A percentile compares a stretch with the other conserved stretches of the same genome.
Conservation (phyloP, 2,888 invertebrate genomes). For the Melieria crassipennis region DNA sequence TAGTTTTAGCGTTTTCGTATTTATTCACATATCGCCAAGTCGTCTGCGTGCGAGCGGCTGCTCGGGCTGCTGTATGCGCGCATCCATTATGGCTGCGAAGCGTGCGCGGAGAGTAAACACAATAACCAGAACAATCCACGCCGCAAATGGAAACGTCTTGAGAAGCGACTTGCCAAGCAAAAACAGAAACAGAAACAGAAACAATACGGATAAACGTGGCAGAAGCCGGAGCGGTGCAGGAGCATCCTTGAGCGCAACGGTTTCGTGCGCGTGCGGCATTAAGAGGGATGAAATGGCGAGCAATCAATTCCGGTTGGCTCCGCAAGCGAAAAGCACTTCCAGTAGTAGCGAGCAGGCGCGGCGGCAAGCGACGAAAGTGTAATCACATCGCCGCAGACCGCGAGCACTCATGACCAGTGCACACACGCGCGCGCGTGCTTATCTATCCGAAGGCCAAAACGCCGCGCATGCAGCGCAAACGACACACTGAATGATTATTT, state of each 20-base stretch:
- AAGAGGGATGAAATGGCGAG: slow-evolving; percentile 31
- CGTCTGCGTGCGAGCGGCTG: too few species aligned
- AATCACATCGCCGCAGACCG: background rate
- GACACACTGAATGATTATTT: slow-evolving; percentile 24
- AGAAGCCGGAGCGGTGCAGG: background rate
- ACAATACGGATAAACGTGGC: background rate
- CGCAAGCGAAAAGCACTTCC: slow-evolving; percentile 28
- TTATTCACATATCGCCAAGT: too few species aligned
- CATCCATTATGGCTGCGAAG: too few species aligned
- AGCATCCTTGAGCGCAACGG: background rate
- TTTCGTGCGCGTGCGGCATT: slow-evolving; percentile 1
- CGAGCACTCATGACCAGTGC: slow-evolving; percentile 23
- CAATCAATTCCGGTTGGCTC: slow-evolving; percentile 41
- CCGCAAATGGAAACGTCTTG: too few species aligned
- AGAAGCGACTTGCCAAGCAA: too few species aligned
- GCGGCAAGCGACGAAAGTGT: background rate
- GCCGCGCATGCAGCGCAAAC: too few species aligned
- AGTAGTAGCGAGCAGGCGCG: background rate
- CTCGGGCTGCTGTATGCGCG: too few species aligned
- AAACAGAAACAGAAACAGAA: too few species aligned
- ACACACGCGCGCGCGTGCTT: slow-evolving; percentile 22
- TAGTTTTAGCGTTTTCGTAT: too few species aligned
- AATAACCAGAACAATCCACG: too few species aligned
- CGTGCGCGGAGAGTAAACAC: too few species aligned
- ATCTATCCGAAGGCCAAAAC: background rate